These are phyloP conservation scores for Lacanobia oleracea DNA, from an alignment of 2,888 invertebrate species.

Conservation along the genomic window DNA sequence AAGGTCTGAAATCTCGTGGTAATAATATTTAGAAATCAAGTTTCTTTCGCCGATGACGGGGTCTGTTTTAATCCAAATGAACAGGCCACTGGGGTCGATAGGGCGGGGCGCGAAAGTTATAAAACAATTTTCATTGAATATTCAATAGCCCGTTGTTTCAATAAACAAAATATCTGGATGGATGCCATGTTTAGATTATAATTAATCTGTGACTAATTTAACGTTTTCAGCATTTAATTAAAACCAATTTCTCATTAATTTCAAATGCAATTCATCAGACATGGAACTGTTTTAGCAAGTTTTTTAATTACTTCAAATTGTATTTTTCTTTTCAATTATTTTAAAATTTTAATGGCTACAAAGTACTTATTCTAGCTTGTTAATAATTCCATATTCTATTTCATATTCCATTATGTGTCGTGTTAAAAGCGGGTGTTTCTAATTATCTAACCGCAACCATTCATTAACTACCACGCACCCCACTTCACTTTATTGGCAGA, in stretches of 20 bases:
- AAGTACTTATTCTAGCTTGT: constrained; percentile 28
- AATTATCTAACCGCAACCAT: constrained; percentile 61
- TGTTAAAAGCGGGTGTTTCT: constrained; percentile 54
- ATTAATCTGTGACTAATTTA: constrained; percentile 20
- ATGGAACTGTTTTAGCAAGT: not conserved
- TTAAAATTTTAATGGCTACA: constrained; percentile 20
- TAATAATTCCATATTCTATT: constrained; percentile 49
- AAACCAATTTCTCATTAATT: constrained; percentile 13
- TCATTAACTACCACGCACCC: constrained; percentile 60
- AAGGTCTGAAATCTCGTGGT: constrained; percentile 56
- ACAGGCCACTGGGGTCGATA: constrained; percentile 19
- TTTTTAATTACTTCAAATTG: not conserved
- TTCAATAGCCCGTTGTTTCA: constrained; percentile 37
- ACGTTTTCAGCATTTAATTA: not conserved
- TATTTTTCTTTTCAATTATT: constrained; percentile 36
- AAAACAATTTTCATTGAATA: constrained; percentile 55
- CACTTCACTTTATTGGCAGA: constrained; percentile 65
- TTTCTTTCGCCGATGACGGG: constrained; percentile 53
- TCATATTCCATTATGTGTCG: constrained; percentile 51
- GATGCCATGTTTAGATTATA: constrained; percentile 35
- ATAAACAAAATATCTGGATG: constrained; percentile 38
- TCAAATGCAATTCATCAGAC: not conserved
- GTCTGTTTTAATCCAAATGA: constrained; percentile 51
- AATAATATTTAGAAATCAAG: constrained; percentile 64
- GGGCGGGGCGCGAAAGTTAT: constrained; percentile 40